Evolutionary conservation across 2,113 vertebrate species (phyloP).

Genomic region (Burhinus oedicnemus): DNA sequence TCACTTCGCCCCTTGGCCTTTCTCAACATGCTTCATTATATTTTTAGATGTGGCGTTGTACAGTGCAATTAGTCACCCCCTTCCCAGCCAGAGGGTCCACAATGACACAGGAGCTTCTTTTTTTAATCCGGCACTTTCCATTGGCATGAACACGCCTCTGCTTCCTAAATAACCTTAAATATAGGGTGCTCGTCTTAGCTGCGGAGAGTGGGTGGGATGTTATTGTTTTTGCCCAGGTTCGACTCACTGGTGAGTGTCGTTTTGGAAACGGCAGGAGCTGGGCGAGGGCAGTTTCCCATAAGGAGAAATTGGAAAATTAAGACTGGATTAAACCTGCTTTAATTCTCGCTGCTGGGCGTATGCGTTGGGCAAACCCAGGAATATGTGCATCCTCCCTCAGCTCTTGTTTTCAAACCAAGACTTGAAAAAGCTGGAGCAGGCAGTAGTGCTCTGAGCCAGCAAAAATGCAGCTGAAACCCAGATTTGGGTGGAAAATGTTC

Average conservation of each 20-base stretch:
- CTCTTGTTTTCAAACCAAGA: background rate
- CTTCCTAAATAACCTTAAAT: conserved; percentile 3
- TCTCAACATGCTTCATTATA: fast-evolving
- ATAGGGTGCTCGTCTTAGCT: background rate
- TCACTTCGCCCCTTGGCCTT: background rate
- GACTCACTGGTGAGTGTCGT: background rate
- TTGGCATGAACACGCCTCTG: background rate
- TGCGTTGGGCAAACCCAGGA: fast-evolving
- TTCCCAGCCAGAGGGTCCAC: background rate
- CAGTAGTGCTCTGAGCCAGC: fast-evolving
- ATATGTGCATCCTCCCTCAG: fast-evolving
- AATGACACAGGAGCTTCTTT: background rate
- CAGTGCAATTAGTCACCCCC: background rate
- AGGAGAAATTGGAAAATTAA: background rate
- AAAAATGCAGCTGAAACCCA: background rate
- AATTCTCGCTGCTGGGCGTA: background rate
- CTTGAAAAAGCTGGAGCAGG: background rate
- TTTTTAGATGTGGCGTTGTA: background rate
- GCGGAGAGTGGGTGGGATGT: background rate
- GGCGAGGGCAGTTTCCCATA: background rate
- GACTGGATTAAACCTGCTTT: background rate
- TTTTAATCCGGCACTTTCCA: background rate
- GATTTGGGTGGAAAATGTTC: background rate
- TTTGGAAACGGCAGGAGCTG: background rate
- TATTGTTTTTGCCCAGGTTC: background rate